phyloP scores from a whole-genome alignment of 2,113 vertebrate genomes.

The Sander lucioperca region DNA sequence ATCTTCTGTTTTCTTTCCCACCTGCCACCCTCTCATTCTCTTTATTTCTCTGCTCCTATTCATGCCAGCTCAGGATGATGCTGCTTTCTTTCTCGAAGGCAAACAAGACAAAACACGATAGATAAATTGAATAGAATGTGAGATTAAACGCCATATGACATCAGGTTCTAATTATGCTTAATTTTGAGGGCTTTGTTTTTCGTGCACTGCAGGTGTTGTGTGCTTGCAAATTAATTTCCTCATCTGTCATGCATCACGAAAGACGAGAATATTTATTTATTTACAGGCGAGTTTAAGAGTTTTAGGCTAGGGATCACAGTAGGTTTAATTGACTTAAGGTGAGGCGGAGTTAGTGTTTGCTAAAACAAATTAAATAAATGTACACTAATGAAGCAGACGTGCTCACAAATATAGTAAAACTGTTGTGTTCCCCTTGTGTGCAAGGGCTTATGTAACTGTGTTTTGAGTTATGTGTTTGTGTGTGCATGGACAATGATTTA shows the following conservation, averaged over 20 bases:
- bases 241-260: slow-evolving; percentile 32
- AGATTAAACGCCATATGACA: slow-evolving; percentile 54
- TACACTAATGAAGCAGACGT: neutral
- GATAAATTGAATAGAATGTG: slow-evolving; percentile 36
- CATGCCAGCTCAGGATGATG: slow-evolving; percentile 6
- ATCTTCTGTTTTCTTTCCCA: slow-evolving; percentile 22
- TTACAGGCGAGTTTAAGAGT: neutral
- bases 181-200: slow-evolving; percentile 58
- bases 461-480: slow-evolving; percentile 15
- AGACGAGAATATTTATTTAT: neutral
- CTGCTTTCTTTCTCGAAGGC: slow-evolving; percentile 32
- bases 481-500: slow-evolving; percentile 12
- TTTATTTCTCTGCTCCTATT: slow-evolving; percentile 24
- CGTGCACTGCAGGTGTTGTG: slow-evolving; percentile 24
- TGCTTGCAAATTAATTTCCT: slow-evolving; percentile 56
- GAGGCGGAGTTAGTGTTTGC: neutral
- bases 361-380: neutral
- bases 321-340: neutral
- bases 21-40: slow-evolving; percentile 24
- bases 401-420: neutral
- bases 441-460: slow-evolving; percentile 10
- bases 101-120: slow-evolving; percentile 33
- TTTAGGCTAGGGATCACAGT: neutral
- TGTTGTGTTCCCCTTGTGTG: neutral
- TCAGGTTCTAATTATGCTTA: slow-evolving; percentile 60